Conservation (phyloP, 2,113 vertebrate genomes). For the Sardina pilchardus region DNA sequence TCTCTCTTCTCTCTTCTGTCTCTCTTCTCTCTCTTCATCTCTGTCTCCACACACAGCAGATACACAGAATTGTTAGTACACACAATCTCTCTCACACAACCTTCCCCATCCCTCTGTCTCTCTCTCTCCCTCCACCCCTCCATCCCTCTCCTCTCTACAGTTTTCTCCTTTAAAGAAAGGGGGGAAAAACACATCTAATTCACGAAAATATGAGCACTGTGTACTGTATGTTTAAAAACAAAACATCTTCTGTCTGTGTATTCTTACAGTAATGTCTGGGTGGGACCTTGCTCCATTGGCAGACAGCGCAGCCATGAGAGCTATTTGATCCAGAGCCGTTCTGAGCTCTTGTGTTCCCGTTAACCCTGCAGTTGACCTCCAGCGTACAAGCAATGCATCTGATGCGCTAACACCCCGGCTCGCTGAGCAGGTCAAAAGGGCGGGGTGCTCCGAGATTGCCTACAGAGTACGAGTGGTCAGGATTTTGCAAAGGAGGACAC, state of each 20-base stretch:
- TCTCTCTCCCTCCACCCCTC: slow-evolving; percentile 44
- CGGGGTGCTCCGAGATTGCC: background rate
- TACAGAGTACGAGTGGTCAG: background rate
- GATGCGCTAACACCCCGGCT: background rate
- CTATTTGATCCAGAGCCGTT: background rate
- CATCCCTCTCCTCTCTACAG: background rate
- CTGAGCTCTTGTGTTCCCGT: slow-evolving; percentile 2
- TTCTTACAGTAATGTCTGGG: background rate
- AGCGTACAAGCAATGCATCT: background rate
- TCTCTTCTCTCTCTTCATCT: no score
- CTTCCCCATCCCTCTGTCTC: slow-evolving; percentile 41
- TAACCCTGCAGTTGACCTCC: background rate
- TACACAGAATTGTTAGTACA: background rate
- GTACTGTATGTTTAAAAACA: background rate
- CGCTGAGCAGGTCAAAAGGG: background rate
- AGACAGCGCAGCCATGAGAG: background rate
- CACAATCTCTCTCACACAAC: background rate
- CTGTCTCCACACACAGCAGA: no score
- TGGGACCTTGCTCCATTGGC: background rate
- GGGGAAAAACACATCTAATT: no score
- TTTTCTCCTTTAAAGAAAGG: background rate
- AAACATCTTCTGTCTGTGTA: background rate
- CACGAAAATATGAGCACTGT: no score
- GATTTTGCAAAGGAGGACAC: background rate
- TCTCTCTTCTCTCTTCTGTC: no score